Evolutionary conservation across 2,888 invertebrate genomes (phyloP), one percentile per base, ranked within the genome.

Genomic region (Drosophila mulleri): DNA sequence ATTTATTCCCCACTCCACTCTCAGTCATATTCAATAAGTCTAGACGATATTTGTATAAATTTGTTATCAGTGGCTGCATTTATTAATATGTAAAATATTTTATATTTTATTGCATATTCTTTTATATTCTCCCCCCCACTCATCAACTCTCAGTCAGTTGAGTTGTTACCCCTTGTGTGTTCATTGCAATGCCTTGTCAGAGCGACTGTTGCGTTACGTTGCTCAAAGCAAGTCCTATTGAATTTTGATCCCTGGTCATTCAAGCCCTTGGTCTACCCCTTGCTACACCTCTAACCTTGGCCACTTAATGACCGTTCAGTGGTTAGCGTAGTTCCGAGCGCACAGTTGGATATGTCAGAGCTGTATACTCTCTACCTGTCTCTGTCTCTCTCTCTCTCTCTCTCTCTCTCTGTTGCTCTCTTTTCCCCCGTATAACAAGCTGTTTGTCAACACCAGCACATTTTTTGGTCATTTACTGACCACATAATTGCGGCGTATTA

Each of bases 401-500:
- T 32, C 5, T 29, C 29, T 18, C n/a, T 29, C 29, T 48, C 18
- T 32, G 9, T 5, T 20, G 26, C 39, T 39, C 47, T 53, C 1
- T 23, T 11, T 9, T 44, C 2, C 12, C 12, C 41, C 68, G 18
- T 23, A 67, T 75, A 87, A 84, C 84, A 88, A 88, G 89, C 89
- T 84, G 88, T 89, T 83, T 90, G 84, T 89, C 90, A 89, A 80
- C 86, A 80, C 84, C 91, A 81, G 86, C 89, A 80, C 90, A 91
- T 86, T 91, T 90, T 89, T 88, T 91, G 83, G 90, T 89, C 84
- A 82, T 89, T 87, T 91, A 81, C 88, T 71, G 77, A 90, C 91
- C 91, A 90, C 90, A 91, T 91, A 90, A 91, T 90, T 90, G 90
- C 76, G 91, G 90, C 78, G 75, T 86, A 84, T 89, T 84, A 82